Base-by-base conservation (phyloP, 2,888 invertebrate genomes). In the Drosophila dives region DNA sequence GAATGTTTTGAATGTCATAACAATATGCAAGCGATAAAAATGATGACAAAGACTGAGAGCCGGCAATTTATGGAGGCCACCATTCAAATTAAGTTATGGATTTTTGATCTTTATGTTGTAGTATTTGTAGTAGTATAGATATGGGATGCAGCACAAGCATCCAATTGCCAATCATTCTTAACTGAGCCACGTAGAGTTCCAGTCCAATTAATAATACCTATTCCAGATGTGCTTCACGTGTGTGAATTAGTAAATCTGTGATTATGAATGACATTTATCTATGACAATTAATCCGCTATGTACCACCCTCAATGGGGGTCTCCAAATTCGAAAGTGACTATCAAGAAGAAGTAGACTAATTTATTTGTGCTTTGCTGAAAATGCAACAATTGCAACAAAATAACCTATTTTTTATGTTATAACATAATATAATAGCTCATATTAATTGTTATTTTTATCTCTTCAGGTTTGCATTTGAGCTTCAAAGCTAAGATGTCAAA, bases 181-280 rank as follows among this genome's bases (percentile, higher is more conserved):
- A 96, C 6, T 96, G 95, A 59, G 99, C 94, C 60, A 96, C 96
- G 36, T 98, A 94, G 0, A 97, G 93, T 0, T 98, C 98, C 64
- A 99, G 93, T 0, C 96, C 95, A 90, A 97, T 97, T 96, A 97
- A 97, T 98, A 99, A 58, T 98, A 94, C 90, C 96, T 96, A 0
- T 97, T 98, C 98, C 98, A 99, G 0, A 98, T 98, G 1, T 96
- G 96, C 92, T 97, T 98, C 3, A 98, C 97, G 89, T 98, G 94
- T 45, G 99, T 96, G 53, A n/a, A 65, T 78, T 7, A 80, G 32
- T 1, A 55, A 33, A 49, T 63, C 66, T 0, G 0, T 2, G 8
- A 17, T 17, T n/a, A 36, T 32, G 2, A 17, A 20, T 26, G 12
- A n/a, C n/a, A n/a, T n/a, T n/a, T n/a, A n/a, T n/a, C 5, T 15